Base-by-base conservation (phyloP, 1,140 invertebrate genomes). In the Drosophila nigromelanica region DNA sequence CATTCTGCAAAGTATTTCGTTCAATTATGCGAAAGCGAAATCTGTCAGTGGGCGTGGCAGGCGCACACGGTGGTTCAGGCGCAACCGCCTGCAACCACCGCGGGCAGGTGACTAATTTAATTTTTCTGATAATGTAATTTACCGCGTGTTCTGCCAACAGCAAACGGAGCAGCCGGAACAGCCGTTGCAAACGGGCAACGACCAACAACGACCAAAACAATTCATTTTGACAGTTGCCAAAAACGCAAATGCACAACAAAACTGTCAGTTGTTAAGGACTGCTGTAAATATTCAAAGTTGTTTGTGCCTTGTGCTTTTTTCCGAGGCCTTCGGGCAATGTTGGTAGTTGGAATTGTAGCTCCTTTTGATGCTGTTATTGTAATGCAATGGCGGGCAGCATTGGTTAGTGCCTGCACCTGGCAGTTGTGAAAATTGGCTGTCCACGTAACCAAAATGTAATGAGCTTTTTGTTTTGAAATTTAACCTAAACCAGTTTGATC, bases 91-190 rank as follows among this genome's bases (percentile, higher is more conserved):
- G 8, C 33, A 35, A 10, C 11, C 39, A 33, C 69, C 62, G 39
- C 39, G n/a, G 69, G 69, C 62, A 68, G 64, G 63, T 66, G 54
- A 42, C 55, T 58, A 67, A 74, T 76, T 78, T 67, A 51, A 70
- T 80, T 77, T 67, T 37, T 59, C 64, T 77, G 78, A 71, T 76
- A 80, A 80, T 79, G 55, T 79, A 79, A 79, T 80, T 80, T 75
- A 39, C 51, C 50, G 71, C 30, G 43, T 35, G 14, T 21, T 18
- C 66, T 14, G 45, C 37, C 61, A 40, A 40, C 11, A n/a, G 14
- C 7, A 52, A 15, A 5, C 43, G 50, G 27, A 15, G 14, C 43
- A 18, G 30, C 18, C n/a, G n/a, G n/a, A n/a, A n/a, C n/a, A n/a
- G n/a, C n/a, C n/a, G n/a, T n/a, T n/a, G n/a, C n/a, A n/a, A n/a